Percentiles rank a stretch among this genome's conserved stretches.
phyloP scores from a whole-genome alignment of 2,113 vertebrate genomes.

The Phalacrocorax pelagicus region DNA sequence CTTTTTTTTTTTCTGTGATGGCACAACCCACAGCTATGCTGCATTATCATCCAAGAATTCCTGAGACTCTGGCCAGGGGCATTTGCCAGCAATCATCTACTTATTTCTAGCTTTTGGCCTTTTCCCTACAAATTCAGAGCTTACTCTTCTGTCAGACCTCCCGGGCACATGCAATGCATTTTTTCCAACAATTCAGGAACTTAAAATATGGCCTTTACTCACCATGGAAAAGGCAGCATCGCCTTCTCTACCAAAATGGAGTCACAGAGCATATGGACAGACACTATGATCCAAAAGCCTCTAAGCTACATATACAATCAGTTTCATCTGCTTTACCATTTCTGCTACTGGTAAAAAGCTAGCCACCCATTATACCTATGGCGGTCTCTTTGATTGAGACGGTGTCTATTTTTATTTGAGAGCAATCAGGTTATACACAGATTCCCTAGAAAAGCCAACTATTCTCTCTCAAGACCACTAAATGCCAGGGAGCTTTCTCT shows the following conservation, averaged over 20 bases:
- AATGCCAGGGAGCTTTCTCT: not conserved
- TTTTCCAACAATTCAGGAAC: not conserved
- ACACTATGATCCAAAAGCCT: not conserved
- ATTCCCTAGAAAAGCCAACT: not conserved
- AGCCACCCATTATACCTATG: not conserved
- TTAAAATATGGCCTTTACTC: not conserved
- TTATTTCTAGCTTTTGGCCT: not conserved
- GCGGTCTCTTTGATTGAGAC: rapidly evolving
- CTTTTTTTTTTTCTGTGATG: not conserved
- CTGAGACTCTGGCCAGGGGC: not conserved
- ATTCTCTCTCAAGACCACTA: not conserved
- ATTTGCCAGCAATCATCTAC: not conserved
- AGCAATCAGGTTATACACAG: not conserved
- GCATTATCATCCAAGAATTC: not conserved
- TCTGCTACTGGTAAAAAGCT: not conserved
- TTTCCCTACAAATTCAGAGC: not conserved
- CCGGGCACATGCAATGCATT: rapidly evolving
- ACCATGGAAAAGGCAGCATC: not conserved
- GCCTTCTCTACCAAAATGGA: not conserved
- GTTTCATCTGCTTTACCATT: not conserved
- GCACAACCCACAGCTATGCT: not conserved
- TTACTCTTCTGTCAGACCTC: not conserved
- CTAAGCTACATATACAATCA: not conserved
- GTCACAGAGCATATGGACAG: not conserved
- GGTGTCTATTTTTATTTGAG: not conserved